Percentiles rank a stretch among this genome's conserved stretches.
phyloP scores from a whole-genome alignment of 2,797 vertebrate genomes.

The Onychomys arenicola region DNA sequence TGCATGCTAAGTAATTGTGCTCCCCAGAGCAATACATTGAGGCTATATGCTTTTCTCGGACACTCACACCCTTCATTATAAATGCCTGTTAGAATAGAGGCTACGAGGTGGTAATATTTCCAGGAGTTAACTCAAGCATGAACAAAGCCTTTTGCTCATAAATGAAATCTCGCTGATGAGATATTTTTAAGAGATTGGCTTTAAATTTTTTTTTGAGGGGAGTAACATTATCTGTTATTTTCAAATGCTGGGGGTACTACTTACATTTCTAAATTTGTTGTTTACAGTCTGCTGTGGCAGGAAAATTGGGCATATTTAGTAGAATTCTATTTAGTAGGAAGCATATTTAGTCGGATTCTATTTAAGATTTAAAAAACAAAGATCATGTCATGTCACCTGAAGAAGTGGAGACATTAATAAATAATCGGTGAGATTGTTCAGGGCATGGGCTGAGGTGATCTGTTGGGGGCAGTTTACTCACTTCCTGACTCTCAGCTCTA shows the following conservation, averaged over 20 bases:
- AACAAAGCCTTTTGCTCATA: background rate
- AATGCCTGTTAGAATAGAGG: background rate
- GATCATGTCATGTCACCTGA: background rate
- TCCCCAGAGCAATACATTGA: background rate
- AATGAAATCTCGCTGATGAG: background rate
- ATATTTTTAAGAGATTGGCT: background rate
- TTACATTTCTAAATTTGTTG: background rate
- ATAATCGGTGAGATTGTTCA: background rate
- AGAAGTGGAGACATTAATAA: background rate
- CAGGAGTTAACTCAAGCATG: background rate
- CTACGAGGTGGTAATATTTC: too few species aligned
- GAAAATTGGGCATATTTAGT: background rate
- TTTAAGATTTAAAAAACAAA: background rate
- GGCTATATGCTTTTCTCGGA: background rate
- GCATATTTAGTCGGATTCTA: background rate
- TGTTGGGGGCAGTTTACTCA: background rate
- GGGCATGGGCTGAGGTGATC: background rate
- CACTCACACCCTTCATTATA: background rate
- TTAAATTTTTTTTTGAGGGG: background rate
- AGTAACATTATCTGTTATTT: background rate
- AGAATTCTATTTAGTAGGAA: background rate
- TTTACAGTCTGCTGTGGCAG: background rate
- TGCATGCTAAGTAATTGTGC: background rate
- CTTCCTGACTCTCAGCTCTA: background rate
- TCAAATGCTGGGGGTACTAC: background rate